Conservation (phyloP, 2,888 invertebrate genomes). For the Steinernema scapterisci region DNA sequence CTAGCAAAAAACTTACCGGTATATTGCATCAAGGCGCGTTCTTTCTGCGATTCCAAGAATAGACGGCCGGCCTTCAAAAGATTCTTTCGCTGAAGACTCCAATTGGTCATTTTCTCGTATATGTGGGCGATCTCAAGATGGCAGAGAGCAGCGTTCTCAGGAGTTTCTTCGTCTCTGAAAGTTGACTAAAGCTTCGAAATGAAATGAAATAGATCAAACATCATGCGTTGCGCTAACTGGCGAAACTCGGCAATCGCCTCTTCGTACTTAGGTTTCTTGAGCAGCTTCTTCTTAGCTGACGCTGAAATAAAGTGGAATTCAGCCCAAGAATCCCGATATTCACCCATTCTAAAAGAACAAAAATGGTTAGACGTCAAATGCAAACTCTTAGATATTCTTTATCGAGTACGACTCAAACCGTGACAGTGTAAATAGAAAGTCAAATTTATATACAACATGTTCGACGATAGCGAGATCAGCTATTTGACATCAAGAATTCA, state of each 20-base stretch:
- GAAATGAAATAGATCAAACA: too few species aligned
- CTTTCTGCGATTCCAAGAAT: background rate
- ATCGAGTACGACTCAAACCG: background rate
- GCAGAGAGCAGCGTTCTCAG: conserved; percentile 44
- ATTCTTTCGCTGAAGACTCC: conserved; percentile 18
- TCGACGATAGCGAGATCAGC: background rate
- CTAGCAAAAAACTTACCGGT: background rate
- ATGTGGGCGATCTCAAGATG: conserved; percentile 42
- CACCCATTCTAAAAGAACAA: conserved; percentile 26
- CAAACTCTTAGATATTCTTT: background rate
- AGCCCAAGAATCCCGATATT: conserved; percentile 42
- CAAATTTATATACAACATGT: background rate
- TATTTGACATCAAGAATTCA: conserved; percentile 38
- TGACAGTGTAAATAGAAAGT: background rate
- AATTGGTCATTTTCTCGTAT: conserved; percentile 37
- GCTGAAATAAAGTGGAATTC: conserved; percentile 40
- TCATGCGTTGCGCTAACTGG: conserved; percentile 35
- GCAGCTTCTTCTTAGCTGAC: conserved; percentile 42
- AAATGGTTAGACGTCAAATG: background rate
- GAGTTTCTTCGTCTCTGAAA: conserved; percentile 38
- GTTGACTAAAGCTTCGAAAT: too few species aligned
- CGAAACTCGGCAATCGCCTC: conserved; percentile 37
- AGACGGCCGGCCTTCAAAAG: background rate
- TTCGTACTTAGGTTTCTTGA: conserved; percentile 48
- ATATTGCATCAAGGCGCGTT: conserved; percentile 2